Evolutionary conservation across 2,113 vertebrate genomes (phyloP).

Genomic region (Fulica atra): DNA sequence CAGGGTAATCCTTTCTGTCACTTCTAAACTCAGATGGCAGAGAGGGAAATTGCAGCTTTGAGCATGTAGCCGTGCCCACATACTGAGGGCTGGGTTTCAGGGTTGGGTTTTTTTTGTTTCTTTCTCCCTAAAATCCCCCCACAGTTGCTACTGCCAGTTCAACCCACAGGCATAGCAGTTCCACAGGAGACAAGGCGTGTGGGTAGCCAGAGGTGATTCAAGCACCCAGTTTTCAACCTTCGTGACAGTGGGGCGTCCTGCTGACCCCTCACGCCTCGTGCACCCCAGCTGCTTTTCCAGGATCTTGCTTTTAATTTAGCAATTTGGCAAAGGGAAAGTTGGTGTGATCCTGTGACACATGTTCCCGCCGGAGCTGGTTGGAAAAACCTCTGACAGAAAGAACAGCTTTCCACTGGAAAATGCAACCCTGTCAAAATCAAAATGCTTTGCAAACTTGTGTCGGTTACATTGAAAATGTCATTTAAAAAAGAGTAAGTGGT

Average conservation of each 20-base stretch:
- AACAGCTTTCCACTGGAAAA: constrained; percentile 47
- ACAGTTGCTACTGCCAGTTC: constrained; percentile 12
- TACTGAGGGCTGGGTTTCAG: too few species aligned
- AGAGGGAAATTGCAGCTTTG: neutral
- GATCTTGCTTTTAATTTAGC: neutral
- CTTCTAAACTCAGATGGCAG: neutral
- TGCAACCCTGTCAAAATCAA: neutral
- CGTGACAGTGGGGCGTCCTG: neutral
- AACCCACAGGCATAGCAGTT: neutral
- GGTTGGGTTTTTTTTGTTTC: neutral
- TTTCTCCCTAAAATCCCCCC: neutral
- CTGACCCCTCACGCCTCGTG: neutral
- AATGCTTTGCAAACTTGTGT: neutral
- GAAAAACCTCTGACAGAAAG: constrained; percentile 26
- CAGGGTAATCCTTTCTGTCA: neutral
- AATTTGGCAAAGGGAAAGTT: neutral
- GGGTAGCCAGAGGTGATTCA: neutral
- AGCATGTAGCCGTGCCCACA: neutral
- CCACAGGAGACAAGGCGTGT: neutral
- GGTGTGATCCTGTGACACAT: neutral
- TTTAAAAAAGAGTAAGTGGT: constrained; percentile 42
- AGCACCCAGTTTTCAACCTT: neutral
- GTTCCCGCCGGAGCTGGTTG: neutral
- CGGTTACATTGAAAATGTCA: constrained; percentile 43
- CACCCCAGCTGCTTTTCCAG: neutral